Evolutionary conservation across 2,888 invertebrate species (phyloP).

Genomic region (Heliconius erato): DNA sequence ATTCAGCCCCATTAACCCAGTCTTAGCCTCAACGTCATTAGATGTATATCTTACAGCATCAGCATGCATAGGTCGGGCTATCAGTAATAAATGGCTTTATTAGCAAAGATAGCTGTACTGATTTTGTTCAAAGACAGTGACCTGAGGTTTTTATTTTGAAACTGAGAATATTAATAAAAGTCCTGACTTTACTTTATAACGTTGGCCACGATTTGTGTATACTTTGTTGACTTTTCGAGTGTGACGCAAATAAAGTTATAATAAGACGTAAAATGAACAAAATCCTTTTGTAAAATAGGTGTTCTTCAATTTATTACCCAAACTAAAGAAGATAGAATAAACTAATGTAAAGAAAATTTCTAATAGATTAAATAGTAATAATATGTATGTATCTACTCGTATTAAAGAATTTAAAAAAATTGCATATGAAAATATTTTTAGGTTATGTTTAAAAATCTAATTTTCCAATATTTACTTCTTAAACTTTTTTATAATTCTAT

Average conservation of each 20-base stretch:
- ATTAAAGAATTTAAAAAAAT: too few species aligned
- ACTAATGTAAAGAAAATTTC: too few species aligned
- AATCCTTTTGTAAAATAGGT: too few species aligned
- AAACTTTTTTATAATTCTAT: constrained; percentile 56
- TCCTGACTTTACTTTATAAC: background rate
- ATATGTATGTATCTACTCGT: too few species aligned
- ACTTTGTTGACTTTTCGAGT: background rate
- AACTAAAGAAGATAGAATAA: too few species aligned
- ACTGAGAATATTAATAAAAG: background rate
- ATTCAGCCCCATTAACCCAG: constrained; percentile 50
- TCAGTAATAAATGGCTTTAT: constrained; percentile 54
- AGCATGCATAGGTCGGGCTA: constrained; percentile 51
- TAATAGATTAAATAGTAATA: too few species aligned
- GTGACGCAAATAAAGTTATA: too few species aligned
- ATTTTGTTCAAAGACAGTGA: constrained; percentile 30
- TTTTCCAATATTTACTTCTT: background rate
- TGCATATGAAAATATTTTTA: too few species aligned
- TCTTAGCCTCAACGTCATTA: constrained; percentile 48
- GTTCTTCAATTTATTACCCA: too few species aligned
- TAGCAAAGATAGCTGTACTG: constrained; percentile 46
- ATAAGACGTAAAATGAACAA: too few species aligned
- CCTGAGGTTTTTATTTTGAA: background rate
- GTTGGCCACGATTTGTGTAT: background rate
- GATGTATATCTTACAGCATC: constrained; percentile 50
- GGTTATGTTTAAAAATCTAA: background rate